phyloP scores from a whole-genome alignment of 2,888 invertebrate species.

The Cacoxenus indagator region DNA sequence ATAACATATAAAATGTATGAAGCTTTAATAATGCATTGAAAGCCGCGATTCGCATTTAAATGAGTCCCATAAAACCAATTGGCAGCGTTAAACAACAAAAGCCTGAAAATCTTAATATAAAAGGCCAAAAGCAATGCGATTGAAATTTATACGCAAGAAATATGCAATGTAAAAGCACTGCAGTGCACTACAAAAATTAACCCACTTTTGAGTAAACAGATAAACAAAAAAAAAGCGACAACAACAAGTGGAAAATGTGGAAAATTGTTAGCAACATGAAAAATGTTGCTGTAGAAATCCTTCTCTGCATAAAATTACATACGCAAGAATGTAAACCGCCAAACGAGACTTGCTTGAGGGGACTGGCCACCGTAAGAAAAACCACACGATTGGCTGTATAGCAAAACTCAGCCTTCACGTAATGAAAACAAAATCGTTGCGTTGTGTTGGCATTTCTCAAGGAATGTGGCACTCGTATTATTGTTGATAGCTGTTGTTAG shows the following conservation, averaged over 20 bases:
- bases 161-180: not conserved
- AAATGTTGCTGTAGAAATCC: conserved; percentile 36
- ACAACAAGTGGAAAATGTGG: conserved; percentile 30
- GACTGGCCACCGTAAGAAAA: not conserved
- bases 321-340: conserved; percentile 25
- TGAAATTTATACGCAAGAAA: not conserved
- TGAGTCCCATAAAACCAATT: conserved; percentile 46
- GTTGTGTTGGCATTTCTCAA: conserved; percentile 13
- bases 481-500: not conserved
- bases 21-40: not conserved
- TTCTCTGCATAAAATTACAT: conserved; percentile 51
- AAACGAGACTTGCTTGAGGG: not conserved
- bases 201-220: conserved; percentile 39
- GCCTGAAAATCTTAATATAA: not conserved
- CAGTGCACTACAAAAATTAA: conserved; percentile 29
- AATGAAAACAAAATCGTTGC: conserved; percentile 19
- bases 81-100: not conserved
- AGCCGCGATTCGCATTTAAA: conserved; percentile 51
- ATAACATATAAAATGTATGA: not conserved
- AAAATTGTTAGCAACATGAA: conserved; percentile 37
- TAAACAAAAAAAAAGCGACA: not conserved
- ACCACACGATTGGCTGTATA: not conserved
- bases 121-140: not conserved
- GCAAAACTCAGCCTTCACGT: not conserved
- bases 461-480: conserved; percentile 1